phyloP scores from a whole-genome alignment of 2,888 invertebrate species.

The Frankliniella intonsa region DNA sequence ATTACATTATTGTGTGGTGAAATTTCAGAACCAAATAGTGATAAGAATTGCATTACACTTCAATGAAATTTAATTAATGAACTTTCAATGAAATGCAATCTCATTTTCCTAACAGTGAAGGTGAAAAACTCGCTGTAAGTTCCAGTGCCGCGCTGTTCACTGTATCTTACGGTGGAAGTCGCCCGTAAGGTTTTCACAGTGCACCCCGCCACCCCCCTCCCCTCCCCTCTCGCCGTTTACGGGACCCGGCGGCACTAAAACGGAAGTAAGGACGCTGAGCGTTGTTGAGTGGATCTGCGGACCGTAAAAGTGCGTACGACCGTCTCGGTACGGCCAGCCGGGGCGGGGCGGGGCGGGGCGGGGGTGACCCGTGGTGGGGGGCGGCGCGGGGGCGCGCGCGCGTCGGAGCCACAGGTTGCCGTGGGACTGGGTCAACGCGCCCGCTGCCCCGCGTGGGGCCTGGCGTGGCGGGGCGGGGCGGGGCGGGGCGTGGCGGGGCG shows the following conservation, averaged over 20 bases:
- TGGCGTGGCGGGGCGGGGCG: not conserved
- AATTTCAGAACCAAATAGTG: no score
- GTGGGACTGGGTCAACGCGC: slow-evolving; percentile 20
- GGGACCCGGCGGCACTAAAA: not conserved
- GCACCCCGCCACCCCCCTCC: not conserved
- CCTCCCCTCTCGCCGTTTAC: not conserved
- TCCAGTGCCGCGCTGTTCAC: no score
- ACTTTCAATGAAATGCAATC: no score
- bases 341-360: not conserved
- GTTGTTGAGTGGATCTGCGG: slow-evolving; percentile 24
- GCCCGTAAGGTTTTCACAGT: no score
- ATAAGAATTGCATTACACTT: no score
- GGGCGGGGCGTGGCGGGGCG: not conserved
- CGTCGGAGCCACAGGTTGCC: slow-evolving; percentile 8
- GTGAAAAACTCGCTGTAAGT: no score
- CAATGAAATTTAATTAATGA: no score
- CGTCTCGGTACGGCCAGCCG: not conserved
- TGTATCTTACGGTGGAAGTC: no score
- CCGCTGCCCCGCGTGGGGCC: not conserved
- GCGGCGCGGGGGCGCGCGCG: not conserved
- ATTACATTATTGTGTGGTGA: no score
- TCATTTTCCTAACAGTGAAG: no score
- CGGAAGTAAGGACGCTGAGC: slow-evolving; percentile 9
- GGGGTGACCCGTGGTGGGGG: not conserved
- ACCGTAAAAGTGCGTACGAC: slow-evolving; percentile 20